Evolutionary conservation across 2,888 invertebrate genomes (phyloP).

Genomic region (Apocheima hispidaria): DNA sequence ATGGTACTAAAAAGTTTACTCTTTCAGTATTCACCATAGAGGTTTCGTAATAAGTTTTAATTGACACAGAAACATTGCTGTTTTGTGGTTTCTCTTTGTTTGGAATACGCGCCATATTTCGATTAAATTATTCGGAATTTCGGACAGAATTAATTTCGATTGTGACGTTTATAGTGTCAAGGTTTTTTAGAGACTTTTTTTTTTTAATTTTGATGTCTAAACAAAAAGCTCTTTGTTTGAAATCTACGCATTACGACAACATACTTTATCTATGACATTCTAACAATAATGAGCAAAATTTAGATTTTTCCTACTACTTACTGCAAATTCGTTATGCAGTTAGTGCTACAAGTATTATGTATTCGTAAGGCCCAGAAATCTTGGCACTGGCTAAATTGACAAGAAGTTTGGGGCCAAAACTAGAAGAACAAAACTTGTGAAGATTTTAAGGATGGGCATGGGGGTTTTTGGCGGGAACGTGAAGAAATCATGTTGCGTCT

Average conservation of each 20-base stretch:
- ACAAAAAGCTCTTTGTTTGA: background rate
- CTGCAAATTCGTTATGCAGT: background rate
- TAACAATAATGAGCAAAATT: too few species aligned
- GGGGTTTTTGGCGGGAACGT: too few species aligned
- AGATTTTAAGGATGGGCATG: too few species aligned
- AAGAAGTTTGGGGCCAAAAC: too few species aligned
- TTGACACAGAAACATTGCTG: constrained; percentile 59
- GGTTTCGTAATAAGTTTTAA: constrained; percentile 68
- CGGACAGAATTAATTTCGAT: constrained; percentile 23
- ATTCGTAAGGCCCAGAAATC: background rate
- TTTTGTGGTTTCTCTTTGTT: constrained; percentile 45
- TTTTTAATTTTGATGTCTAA: background rate
- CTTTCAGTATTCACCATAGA: constrained; percentile 43
- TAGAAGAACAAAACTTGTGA: too few species aligned
- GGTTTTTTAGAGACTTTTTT: background rate
- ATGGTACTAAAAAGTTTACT: constrained; percentile 26
- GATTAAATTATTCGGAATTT: constrained; percentile 43
- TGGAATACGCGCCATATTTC: constrained; percentile 23
- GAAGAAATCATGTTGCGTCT: too few species aligned
- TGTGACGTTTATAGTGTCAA: background rate
- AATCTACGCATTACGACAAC: background rate
- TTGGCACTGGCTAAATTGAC: too few species aligned
- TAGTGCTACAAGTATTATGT: background rate
- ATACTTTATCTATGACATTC: too few species aligned
- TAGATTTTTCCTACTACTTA: too few species aligned